Percentiles rank a stretch among this genome's conserved stretches.
Conservation (phyloP, 2,888 invertebrate species). For the Deilephila porcellus region DNA sequence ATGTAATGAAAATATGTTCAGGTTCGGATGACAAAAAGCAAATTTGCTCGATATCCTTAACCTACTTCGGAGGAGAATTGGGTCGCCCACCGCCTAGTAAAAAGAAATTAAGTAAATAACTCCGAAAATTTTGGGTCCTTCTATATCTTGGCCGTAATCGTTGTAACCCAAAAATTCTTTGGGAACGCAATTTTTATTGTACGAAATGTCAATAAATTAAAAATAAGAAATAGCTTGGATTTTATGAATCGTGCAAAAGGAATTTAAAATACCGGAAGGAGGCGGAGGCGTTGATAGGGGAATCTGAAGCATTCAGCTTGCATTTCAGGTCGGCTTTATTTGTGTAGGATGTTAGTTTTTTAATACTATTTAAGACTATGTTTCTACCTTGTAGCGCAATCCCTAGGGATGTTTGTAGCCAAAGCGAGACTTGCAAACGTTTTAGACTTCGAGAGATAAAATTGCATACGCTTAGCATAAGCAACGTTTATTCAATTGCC, state of each 20-base stretch:
- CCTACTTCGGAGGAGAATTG: background rate
- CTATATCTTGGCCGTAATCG: conserved; percentile 6
- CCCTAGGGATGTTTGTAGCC: no score
- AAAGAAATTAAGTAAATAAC: conserved; percentile 14
- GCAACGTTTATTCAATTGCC: no score
- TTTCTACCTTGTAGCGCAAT: no score
- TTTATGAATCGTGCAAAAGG: background rate
- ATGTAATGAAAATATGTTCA: background rate
- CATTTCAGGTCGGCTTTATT: background rate
- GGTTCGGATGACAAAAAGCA: conserved; percentile 3
- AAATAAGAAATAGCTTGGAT: background rate
- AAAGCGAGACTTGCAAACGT: no score
- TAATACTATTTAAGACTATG: no score
- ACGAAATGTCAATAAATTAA: background rate
- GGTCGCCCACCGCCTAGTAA: conserved; percentile 4
- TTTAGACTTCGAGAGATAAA: no score
- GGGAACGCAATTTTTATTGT: background rate
- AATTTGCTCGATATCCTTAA: conserved; percentile 15
- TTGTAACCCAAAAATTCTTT: background rate
- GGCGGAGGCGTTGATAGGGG: background rate
- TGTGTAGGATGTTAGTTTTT: no score
- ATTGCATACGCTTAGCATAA: no score
- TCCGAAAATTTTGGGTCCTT: background rate
- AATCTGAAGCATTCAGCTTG: background rate
- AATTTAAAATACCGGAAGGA: background rate